Evolutionary conservation across 2,113 vertebrate genomes (phyloP), one percentile per base, ranked within the genome.

Genomic region (Papio anubis): DNA sequence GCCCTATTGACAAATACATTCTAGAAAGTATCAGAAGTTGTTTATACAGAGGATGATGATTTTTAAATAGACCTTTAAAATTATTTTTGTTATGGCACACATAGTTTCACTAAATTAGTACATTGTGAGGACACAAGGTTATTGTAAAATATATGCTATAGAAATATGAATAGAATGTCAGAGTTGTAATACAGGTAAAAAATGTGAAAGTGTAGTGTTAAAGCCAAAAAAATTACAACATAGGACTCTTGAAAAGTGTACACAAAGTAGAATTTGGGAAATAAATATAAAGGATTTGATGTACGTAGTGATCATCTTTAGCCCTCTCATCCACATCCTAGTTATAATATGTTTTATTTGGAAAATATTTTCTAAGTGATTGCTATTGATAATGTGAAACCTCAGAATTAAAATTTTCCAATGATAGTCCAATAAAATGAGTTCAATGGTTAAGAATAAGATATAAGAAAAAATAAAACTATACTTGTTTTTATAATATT

Each of bases 91-190:
- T 87, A n/a, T 76, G 18, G 30, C 27, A 79, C 13, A 72, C 1
- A 55, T 43, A 81, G 83, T 87, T 83, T 48, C 48, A 94, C n/a
- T 82, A 82, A 84, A 57, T 93, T 64, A 93, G 50, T 73, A 95
- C 88, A 90, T 13, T 66, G 68, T 76, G 38, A 45, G 55, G 20
- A 84, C 83, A 97, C 84, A 98, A 98, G 90, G 70, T 81, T 92
- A 45, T 98, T 97, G 87, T 94, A 98, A 96, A 96, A 97, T 95
- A 96, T 97, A 98, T 97, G 96, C 79, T 97, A 97, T 88, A 98
- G 97, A 98, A 98, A 98, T 97, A 97, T 57, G 75, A 96, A 95
- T 97, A 57, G 97, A 98, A 98, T 96, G 97, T 98, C 96, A 98
- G 95, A 98, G 93, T 96, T 97, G 87, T 98, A 97, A 98, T 96